phyloP scores from a whole-genome alignment of 2,888 invertebrate genomes.

The Chorisops tibialis region DNA sequence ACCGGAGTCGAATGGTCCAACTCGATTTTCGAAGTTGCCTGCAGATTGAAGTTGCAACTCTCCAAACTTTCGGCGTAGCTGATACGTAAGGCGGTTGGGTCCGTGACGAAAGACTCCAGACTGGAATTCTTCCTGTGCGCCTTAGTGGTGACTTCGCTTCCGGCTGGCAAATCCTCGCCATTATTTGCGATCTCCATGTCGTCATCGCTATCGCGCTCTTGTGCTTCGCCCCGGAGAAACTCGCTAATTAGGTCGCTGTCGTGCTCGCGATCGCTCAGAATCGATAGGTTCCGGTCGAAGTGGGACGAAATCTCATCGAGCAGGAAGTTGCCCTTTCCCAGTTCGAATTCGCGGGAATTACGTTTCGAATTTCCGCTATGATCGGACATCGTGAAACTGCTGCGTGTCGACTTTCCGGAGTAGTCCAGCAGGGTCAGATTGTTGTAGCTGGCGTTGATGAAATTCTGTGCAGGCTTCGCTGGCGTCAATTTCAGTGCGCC shows the following conservation, averaged over 20 bases:
- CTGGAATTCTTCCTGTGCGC: slow-evolving; percentile 34
- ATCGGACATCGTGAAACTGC: slow-evolving; percentile 33
- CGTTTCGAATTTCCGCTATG: slow-evolving; percentile 30
- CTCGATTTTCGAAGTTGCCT: slow-evolving; percentile 35
- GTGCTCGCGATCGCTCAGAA: slow-evolving; percentile 56
- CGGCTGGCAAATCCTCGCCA: slow-evolving; percentile 44
- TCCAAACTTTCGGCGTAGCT: slow-evolving; percentile 50
- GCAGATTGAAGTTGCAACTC: slow-evolving; percentile 47
- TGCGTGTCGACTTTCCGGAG: slow-evolving; percentile 46
- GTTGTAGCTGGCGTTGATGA: slow-evolving; percentile 61
- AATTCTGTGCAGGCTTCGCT: slow-evolving; percentile 36
- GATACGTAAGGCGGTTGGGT: slow-evolving; percentile 49
- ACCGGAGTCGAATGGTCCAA: slow-evolving; percentile 30
- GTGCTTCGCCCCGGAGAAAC: slow-evolving; percentile 27
- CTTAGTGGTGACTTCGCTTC: neutral
- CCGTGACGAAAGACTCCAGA: slow-evolving; percentile 47
- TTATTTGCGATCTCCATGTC: slow-evolving; percentile 42
- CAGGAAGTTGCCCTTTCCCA: slow-evolving; percentile 47
- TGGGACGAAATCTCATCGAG: slow-evolving; percentile 55
- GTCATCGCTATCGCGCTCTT: neutral
- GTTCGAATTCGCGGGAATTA: slow-evolving; percentile 41
- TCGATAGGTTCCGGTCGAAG: slow-evolving; percentile 58
- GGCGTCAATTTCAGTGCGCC: neutral
- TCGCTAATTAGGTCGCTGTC: slow-evolving; percentile 41
- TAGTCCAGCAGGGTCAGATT: slow-evolving; percentile 61